phyloP scores from a whole-genome alignment of 2,797 vertebrate genomes.

The Tarsius wallacei region DNA sequence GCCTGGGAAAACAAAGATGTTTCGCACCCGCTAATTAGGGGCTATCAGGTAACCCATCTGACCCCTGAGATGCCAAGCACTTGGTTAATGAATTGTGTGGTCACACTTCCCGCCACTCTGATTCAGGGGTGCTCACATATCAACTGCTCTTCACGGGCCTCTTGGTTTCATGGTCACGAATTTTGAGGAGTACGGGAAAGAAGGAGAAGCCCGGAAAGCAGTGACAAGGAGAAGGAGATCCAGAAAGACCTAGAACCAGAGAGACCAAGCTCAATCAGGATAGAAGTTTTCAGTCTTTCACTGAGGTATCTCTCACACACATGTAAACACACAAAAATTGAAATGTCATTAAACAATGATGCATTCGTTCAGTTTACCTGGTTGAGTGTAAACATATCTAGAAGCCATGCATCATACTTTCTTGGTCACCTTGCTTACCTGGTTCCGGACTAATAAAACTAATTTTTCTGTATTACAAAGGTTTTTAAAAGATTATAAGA shows the following conservation, averaged over 20 bases:
- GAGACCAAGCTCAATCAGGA: not conserved
- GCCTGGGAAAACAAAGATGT: conserved; percentile 74
- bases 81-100: conserved; percentile 84
- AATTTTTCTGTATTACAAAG: conserved; percentile 8
- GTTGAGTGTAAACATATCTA: not conserved
- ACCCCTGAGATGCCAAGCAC: conserved; percentile 80
- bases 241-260: not conserved
- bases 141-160: not conserved
- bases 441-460: not conserved
- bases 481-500: not conserved
- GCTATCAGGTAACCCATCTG: conserved; percentile 84
- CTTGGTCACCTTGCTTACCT: not conserved
- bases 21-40: conserved; percentile 77
- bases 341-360: not conserved
- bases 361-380: no score
- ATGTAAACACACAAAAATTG: not conserved
- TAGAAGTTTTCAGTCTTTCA: not conserved
- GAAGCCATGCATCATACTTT: not conserved
- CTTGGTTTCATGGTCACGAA: conserved; percentile 4
- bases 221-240: not conserved
- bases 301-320: not conserved
- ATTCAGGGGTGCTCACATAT: not conserved
- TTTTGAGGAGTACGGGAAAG: not conserved
- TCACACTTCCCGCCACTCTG: conserved; percentile 70
- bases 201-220: not conserved